Conservation (phyloP, 2,888 invertebrate species). For the Tanytarsus gracilentus region DNA sequence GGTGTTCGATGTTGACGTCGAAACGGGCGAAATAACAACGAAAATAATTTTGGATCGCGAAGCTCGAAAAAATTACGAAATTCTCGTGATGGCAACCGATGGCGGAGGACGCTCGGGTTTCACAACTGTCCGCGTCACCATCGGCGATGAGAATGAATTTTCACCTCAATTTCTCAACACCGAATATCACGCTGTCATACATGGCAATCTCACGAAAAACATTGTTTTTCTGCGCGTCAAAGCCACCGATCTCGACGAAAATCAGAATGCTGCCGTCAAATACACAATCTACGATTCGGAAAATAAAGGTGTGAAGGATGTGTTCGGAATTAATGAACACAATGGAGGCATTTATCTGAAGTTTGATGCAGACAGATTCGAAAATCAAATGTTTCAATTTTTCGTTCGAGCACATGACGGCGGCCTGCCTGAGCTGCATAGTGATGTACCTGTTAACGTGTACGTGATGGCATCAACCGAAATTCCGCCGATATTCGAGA, state of each 20-base stretch:
- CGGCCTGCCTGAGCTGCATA: slow-evolving; percentile 64
- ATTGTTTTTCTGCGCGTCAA: slow-evolving; percentile 54
- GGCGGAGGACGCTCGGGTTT: slow-evolving; percentile 69
- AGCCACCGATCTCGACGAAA: slow-evolving; percentile 73
- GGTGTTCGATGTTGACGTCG: slow-evolving; percentile 62
- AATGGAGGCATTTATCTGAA: slow-evolving; percentile 65
- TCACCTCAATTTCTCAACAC: slow-evolving; percentile 64
- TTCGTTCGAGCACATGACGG: slow-evolving; percentile 82
- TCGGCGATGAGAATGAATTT: slow-evolving; percentile 78
- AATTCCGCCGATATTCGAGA: slow-evolving; percentile 62
- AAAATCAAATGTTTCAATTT: slow-evolving; percentile 72
- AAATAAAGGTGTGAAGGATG: slow-evolving; percentile 52
- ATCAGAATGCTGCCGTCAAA: slow-evolving; percentile 57
- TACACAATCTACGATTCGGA: slow-evolving; percentile 70
- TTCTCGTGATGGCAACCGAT: slow-evolving; percentile 75
- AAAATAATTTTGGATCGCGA: slow-evolving; percentile 67
- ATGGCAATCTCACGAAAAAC: slow-evolving; percentile 50
- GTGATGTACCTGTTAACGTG: slow-evolving; percentile 73
- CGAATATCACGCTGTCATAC: slow-evolving; percentile 68
- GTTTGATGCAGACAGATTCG: slow-evolving; percentile 52
- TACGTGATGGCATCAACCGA: slow-evolving; percentile 63
- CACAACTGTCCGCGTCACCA: slow-evolving; percentile 65
- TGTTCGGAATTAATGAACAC: slow-evolving; percentile 64
- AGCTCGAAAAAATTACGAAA: slow-evolving; percentile 54
- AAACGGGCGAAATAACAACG: slow-evolving; percentile 61